Evolutionary conservation across 2,797 vertebrate genomes (phyloP), one percentile per base, ranked within the genome.

Genomic region (Protosalanx chinensis): DNA sequence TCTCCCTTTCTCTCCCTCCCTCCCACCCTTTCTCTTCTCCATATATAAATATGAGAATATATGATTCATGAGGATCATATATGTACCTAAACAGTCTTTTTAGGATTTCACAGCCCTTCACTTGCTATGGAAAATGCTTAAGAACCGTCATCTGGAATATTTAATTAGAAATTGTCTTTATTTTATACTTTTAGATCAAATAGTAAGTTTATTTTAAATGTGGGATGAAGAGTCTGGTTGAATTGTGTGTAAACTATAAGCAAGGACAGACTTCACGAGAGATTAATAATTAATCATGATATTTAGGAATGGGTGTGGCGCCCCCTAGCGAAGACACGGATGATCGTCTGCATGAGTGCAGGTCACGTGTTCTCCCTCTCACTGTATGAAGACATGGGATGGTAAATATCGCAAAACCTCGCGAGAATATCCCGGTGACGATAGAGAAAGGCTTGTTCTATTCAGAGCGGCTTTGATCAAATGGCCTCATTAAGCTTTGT

Each of bases 401-500:
- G 3, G 8, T 13, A 46, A 13, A 46, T 46, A 46, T 12, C 12
- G 12, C 10, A 12, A 46, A 56, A 56, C 4, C 56, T 75, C 68
- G 68, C 58, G 13, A 70, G 20, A 79, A 68, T 56, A 51, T 66
- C 6, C 37, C 13, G 60, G 73, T 65, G 35, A 66, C 59, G 29
- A 58, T 6, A 76, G 13, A 76, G 12, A 67, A 56, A 60, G 29
- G 23, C 30, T 67, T 59, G 64, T 76, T 72, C 70, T 58, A 65
- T 32, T 60, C 5, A 0, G 41, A 18, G 10, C 68, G 76, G 81
- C 70, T 74, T 75, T 0, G 56, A 6, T 51, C 77, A 81, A 71
- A 67, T 57, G 30, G 27, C 61, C 75, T 60, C 72, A 72, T 68
- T 67, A 81, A 70, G 65, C 83, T 87, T 86, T 74, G 80, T 88